phyloP scores from a whole-genome alignment of 2,888 invertebrate genomes.

The Yponomeuta plumbellus region DNA sequence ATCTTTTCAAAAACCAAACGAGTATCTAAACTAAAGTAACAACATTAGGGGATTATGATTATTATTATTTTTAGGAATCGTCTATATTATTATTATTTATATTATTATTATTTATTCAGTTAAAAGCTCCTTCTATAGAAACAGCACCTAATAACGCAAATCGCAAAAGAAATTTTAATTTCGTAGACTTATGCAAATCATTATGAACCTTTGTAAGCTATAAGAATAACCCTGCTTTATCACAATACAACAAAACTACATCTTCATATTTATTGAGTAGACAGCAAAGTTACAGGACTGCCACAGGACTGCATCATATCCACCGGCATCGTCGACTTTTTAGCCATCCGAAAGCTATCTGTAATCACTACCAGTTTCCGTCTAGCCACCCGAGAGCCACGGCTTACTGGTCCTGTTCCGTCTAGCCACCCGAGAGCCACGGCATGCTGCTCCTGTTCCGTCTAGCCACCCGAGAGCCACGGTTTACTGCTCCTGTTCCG shows the following conservation, averaged over 20 bases:
- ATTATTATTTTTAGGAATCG: too few species aligned
- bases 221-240: background rate
- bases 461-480: background rate
- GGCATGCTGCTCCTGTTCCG: background rate
- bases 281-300: background rate
- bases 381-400: constrained; percentile 13
- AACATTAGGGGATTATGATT: too few species aligned
- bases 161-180: too few species aligned
- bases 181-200: too few species aligned
- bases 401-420: constrained; percentile 4
- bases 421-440: constrained; percentile 11
- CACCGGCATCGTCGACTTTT: background rate
- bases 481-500: background rate
- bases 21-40: too few species aligned
- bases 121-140: too few species aligned
- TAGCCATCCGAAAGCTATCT: background rate
- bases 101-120: too few species aligned
- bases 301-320: background rate
- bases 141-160: too few species aligned
- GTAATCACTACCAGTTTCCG: background rate
- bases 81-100: too few species aligned
- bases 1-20: too few species aligned
- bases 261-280: background rate
- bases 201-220: background rate
- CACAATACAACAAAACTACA: background rate